phyloP scores from a whole-genome alignment of 2,797 vertebrate genomes.

The Neomorphus geoffroyi region DNA sequence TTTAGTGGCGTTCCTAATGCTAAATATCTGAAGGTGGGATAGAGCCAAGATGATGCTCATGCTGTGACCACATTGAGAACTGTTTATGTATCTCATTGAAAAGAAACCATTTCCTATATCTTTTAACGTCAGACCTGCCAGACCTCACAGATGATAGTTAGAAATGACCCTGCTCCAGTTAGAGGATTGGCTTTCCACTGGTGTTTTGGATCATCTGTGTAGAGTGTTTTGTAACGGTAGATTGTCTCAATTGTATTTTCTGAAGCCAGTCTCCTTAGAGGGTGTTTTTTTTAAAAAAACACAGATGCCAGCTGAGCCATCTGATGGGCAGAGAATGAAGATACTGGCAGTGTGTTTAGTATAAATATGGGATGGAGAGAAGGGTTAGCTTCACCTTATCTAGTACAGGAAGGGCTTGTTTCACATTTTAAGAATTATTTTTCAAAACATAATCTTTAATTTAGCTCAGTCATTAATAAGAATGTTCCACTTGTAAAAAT shows the following conservation, averaged over 20 bases:
- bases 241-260: not conserved
- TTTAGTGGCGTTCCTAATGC: not conserved
- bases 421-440: not conserved
- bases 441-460: not conserved
- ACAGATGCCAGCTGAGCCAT: not conserved
- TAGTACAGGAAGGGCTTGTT: not conserved
- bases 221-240: not conserved
- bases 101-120: not conserved
- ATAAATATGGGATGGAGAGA: not conserved
- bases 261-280: not conserved
- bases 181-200: not conserved
- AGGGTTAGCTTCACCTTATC: not conserved
- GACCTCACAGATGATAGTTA: accelerated
- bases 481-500: not conserved
- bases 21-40: not conserved
- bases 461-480: not conserved
- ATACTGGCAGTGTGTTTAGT: not conserved
- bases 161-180: not conserved
- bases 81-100: not conserved
- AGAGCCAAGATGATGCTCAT: not conserved
- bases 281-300: not conserved
- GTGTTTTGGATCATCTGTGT: accelerated
- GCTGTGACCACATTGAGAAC: not conserved
- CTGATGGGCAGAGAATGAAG: not conserved
- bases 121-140: not conserved